Evolutionary conservation across 2,797 vertebrate species (phyloP).

Genomic region (Pangasius larnaudii): DNA sequence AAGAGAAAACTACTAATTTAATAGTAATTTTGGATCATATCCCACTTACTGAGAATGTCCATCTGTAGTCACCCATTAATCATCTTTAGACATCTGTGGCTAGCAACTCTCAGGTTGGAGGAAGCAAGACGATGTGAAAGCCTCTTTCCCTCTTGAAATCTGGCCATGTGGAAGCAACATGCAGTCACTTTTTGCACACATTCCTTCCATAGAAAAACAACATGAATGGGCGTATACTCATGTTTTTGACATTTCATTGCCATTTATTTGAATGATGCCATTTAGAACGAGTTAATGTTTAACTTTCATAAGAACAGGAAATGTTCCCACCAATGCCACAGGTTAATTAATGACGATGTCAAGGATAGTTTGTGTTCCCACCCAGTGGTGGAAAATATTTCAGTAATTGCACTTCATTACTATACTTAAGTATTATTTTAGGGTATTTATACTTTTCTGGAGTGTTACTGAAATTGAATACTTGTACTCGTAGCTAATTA

Average conservation of each 20-base stretch:
- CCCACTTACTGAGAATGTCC: neutral
- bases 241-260: neutral
- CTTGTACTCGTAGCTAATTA: neutral
- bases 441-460: neutral
- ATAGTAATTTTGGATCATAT: conserved; percentile 14
- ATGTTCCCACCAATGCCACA: conserved; percentile 23
- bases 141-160: neutral
- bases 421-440: conserved; percentile 6
- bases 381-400: neutral
- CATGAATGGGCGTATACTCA: neutral
- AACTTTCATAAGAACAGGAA: conserved; percentile 22
- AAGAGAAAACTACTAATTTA: neutral
- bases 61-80: neutral
- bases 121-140: neutral
- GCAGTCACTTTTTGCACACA: neutral
- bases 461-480: neutral
- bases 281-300: conserved; percentile 23
- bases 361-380: neutral
- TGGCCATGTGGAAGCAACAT: conserved; percentile 9
- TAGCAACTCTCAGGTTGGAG: conserved; percentile 34
- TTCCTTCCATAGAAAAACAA: neutral
- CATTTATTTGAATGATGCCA: neutral
- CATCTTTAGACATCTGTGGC: neutral
- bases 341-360: conserved; percentile 50
- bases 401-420: neutral